Base-by-base conservation (phyloP, 2,888 invertebrate species). In the Alentia gelatinosa region DNA sequence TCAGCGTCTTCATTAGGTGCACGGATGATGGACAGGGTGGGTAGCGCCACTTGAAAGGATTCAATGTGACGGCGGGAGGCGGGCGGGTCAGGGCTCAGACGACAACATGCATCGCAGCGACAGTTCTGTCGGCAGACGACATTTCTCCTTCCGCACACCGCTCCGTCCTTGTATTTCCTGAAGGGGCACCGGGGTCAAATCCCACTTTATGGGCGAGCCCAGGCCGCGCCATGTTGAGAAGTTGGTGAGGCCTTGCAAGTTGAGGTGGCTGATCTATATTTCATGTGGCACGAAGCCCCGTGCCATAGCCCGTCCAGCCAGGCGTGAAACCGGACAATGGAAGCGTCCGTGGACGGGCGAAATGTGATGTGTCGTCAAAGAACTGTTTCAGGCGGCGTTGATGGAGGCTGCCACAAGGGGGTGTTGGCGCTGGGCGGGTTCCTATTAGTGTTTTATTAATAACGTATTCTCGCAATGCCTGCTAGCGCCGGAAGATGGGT, bases 331-430 rank as follows among this genome's bases (percentile, higher is more conserved):
- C 47, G 26, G 33, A 86, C 86, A 86, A 86, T 86, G 33, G 86
- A 30, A 15, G 47, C 30, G 47, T 86, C 40, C 23, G 23, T 23
- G 19, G 15, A 37, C 42, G n/a, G 83, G 23, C 42, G 47, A 42
- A 47, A 50, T 86, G 86, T 50, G 86, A 86, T 86, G 86, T 86
- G 42, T 86, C 86, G 86, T 50, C 86, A 86, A 42, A 47, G 86
- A 50, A 40, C 50, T 50, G 86, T 30, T 40, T 50, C 47, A 23
- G 42, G 86, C 15, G 83, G 83, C 83, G 37, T 39, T 83, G 83
- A 39, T 19, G n/a, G 83, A 39, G 23, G 3, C 30, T 26, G 50
- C 50, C 86, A n/a, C 79, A 1, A 37, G 79, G 39, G 79, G 37
- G 79, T 9, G 37, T 37, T 12, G 37, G 79, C 39, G 79, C 12